Percentiles rank a stretch among this genome's conserved stretches.
Evolutionary conservation across 2,888 invertebrate genomes (phyloP).

Genomic region (Autographa pulchrina): DNA sequence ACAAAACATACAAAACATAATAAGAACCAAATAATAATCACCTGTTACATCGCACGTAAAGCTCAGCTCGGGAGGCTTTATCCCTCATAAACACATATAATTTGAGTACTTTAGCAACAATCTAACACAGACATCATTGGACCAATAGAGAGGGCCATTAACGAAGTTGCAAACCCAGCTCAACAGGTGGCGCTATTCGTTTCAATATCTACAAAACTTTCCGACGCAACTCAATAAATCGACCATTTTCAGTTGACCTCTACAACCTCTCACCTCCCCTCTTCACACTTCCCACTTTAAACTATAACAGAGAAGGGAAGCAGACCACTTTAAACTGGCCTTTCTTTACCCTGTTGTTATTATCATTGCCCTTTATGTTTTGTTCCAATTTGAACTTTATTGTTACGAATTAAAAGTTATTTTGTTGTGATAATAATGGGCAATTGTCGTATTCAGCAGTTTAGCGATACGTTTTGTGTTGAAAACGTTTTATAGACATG

Average conservation of each 20-base stretch:
- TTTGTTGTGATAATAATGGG: constrained; percentile 59
- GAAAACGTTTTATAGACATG: constrained; percentile 80
- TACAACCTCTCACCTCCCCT: constrained; percentile 48
- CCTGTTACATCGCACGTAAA: constrained; percentile 45
- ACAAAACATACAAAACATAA: constrained; percentile 12
- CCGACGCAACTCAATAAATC: constrained; percentile 85
- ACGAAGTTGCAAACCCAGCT: constrained; percentile 81
- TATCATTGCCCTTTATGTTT: constrained; percentile 76
- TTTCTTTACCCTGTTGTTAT: constrained; percentile 84
- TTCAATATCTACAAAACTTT: constrained; percentile 89
- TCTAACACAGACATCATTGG: constrained; percentile 71
- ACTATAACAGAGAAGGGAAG: constrained; percentile 58
- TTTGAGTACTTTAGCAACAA: constrained; percentile 63
- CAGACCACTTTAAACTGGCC: constrained; percentile 71
- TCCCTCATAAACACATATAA: constrained; percentile 61
- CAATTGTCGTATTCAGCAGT: constrained; percentile 75
- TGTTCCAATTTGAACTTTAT: constrained; percentile 78
- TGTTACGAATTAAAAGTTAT: constrained; percentile 59
- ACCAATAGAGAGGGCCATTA: constrained; percentile 81
- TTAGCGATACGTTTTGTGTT: constrained; percentile 80
- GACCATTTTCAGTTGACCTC: constrained; percentile 74
- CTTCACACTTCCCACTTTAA: constrained; percentile 50
- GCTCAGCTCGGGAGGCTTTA: constrained; percentile 48
- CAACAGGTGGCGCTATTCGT: constrained; percentile 88
- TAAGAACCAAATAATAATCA: constrained; percentile 33